These are phyloP conservation scores for Panulirus ornatus DNA, from an alignment of 1,140 invertebrate species.

Conservation along the genomic window DNA sequence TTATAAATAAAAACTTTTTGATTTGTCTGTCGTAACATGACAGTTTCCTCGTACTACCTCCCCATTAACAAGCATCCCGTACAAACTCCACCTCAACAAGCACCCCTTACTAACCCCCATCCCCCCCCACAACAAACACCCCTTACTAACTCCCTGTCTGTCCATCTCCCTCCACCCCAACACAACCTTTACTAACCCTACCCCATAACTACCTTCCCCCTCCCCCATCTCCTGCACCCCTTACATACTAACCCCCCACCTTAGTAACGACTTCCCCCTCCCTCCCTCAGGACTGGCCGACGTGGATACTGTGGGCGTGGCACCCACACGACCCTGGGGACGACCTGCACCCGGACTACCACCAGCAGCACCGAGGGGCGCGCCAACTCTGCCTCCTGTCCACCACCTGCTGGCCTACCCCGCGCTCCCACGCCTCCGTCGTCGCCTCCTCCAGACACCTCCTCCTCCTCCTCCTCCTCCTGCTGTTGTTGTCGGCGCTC, in stretches of 20 bases:
- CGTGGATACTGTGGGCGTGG: constrained; percentile 61
- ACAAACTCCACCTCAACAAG: too few relatives aligned
- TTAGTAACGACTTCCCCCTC: neutral
- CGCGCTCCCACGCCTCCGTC: constrained; percentile 7
- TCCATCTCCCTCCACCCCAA: neutral
- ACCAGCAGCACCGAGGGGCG: constrained; percentile 36
- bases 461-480: neutral
- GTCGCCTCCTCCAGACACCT: neutral
- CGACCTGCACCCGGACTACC: constrained; percentile 32
- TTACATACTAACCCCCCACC: neutral
- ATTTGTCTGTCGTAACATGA: too few relatives aligned
- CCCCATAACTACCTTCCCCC: too few relatives aligned
- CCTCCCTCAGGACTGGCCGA: constrained; percentile 41
- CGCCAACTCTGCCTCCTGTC: constrained; percentile 45
- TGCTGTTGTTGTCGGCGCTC: constrained; percentile 13
- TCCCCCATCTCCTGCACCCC: neutral
- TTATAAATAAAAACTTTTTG: too few relatives aligned
- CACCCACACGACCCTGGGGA: constrained; percentile 57
- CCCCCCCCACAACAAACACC: neutral
- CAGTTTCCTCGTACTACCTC: too few relatives aligned
- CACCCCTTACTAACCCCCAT: too few relatives aligned
- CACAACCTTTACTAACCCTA: neutral
- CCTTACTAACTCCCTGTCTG: neutral
- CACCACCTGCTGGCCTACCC: constrained; percentile 46
- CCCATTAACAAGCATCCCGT: too few relatives aligned